Base-by-base conservation (phyloP, 1,140 invertebrate species). In the Scaptomyza montana region DNA sequence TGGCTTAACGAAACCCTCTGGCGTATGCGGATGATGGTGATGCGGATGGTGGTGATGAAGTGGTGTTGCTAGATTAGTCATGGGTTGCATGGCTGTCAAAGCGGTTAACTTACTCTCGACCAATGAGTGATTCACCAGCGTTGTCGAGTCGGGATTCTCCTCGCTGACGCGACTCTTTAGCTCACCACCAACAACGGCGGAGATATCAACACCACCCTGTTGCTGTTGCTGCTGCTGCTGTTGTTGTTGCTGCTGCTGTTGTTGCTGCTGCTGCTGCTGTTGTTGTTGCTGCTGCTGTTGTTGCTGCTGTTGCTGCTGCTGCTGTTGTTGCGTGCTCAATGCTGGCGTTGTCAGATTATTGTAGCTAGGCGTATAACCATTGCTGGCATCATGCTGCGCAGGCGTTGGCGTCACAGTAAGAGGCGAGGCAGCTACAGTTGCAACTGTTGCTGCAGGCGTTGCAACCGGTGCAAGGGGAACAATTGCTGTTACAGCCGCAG, bases 1-100 rank as follows among this genome's bases (percentile, higher is more conserved):
- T 45, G 91, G 91, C 72, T 92, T 92, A 6, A 92, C 89, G 60
- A 92, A 92, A 25, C 89, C 91, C 67, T 92, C 90, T 80, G 91
- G 89, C 56, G 72, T 77, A 39, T 67, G 68, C 41, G 77, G 73
- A 56, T 74, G 84, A 30, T 81, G 80, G 46, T 74, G 73, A 16
- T 75, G 30, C 2, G 30, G 79, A 43, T 79, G 80, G 28, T 74
- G 77, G 74, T 89, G 64, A 66, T 74, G 76, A 55, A 73, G 64
- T 70, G 74, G 77, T 68, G 72, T 74, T 49, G 74, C 80, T 66
- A 92, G 79, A 67, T 91, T 90, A 61, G 81, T 90, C 85, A 91
- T 91, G 51, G 90, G 90, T 75, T 84, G 85, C 90, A 91, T 86
- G 71, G 90, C 74, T 67, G 90, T 91, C 66, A 91, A 65, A 25